Evolutionary conservation across 2,797 vertebrate species (phyloP).

Genomic region (Pachyuromys duprasi): DNA sequence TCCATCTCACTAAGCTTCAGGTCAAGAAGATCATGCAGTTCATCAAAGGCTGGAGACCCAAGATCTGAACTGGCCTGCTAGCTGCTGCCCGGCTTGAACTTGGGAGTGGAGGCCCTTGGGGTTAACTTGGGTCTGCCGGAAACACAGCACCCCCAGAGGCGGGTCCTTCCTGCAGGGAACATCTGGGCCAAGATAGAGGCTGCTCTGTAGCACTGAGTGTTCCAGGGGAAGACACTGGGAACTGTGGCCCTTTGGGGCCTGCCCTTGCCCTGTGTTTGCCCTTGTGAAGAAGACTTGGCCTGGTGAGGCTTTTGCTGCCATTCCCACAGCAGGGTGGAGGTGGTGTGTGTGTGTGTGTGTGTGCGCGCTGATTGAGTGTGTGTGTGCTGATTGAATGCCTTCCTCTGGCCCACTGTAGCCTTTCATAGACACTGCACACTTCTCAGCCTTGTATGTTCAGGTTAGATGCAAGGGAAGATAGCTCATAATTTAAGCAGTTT

Average conservation of each 20-base stretch:
- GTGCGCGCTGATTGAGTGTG: too few species aligned
- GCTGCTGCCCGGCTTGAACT: fast-evolving
- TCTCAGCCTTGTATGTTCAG: background rate
- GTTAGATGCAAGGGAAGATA: background rate
- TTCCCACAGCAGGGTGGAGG: background rate
- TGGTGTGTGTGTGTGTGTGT: background rate
- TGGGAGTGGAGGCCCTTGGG: background rate
- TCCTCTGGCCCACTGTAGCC: background rate
- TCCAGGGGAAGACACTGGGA: background rate
- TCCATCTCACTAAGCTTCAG: constrained; percentile 97
- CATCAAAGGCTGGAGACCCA: constrained; percentile 99
- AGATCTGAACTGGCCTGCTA: constrained; percentile 87
- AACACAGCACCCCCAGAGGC: background rate
- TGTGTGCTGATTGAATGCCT: background rate
- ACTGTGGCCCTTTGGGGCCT: background rate
- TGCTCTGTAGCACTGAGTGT: background rate
- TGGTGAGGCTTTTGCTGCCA: background rate
- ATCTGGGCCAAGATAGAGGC: background rate
- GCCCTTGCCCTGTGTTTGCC: background rate
- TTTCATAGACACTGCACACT: background rate
- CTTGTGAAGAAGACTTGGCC: background rate
- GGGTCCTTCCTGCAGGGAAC: background rate
- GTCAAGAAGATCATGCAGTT: constrained; percentile 99
- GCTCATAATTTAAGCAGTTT: constrained; percentile 14
- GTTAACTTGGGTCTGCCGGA: background rate